Evolutionary conservation across 2,797 vertebrate genomes (phyloP).

Genomic region (Cossypha caffra): DNA sequence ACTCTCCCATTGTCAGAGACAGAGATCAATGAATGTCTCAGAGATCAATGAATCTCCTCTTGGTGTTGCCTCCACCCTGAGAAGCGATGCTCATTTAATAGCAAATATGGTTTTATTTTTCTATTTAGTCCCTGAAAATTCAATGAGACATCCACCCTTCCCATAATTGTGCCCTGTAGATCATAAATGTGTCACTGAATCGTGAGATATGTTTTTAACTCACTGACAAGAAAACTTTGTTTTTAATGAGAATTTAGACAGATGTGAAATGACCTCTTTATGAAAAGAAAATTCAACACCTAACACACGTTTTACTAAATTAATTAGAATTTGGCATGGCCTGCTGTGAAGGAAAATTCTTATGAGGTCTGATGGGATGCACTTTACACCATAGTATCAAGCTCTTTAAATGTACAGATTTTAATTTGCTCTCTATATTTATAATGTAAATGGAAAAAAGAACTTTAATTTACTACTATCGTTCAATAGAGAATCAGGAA

Average conservation of each 20-base stretch:
- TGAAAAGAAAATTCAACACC: background rate
- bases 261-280: background rate
- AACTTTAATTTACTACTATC: background rate
- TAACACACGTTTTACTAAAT: background rate
- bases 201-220: background rate
- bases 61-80: background rate
- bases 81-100: rapidly evolving
- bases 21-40: background rate
- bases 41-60: background rate
- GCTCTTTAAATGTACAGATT: background rate
- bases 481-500: background rate
- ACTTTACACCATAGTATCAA: background rate
- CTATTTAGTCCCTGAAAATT: background rate
- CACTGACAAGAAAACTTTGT: background rate
- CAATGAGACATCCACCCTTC: background rate
- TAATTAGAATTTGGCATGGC: background rate
- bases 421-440: background rate
- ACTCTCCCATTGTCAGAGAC: background rate
- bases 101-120: background rate
- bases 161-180: background rate
- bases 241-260: background rate
- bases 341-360: background rate
- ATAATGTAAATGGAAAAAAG: background rate
- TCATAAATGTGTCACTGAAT: background rate
- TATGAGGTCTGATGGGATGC: background rate